Base-by-base conservation (phyloP, 53 echinoderm and acorn worm species). In the Paracentrotus lividus region DNA sequence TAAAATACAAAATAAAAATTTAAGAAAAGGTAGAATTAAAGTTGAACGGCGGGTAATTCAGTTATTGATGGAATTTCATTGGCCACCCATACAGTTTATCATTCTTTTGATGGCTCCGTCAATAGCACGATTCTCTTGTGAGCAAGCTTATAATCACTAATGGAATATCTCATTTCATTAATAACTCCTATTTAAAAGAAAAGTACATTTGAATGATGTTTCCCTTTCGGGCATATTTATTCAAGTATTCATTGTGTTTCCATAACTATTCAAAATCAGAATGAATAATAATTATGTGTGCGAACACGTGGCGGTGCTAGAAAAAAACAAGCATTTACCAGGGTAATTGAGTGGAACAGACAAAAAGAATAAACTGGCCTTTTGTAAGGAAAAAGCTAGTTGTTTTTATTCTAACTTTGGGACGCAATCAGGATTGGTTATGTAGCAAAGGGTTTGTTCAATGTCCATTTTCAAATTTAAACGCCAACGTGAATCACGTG, bases 81-180 rank as follows among this genome's bases (percentile, higher is more conserved):
- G 81, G 81, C 81, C 81, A 81, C 81, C 81, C 81, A 81, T 81
- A 27, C 44, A 81, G 81, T 42, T n/a, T 45, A n/a, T 45, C 9
- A 45, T 81, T 45, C 81, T 27, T 81, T 45, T 26, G 81, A 81
- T 45, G 10, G 8, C 42, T 81, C 81, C 9, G 81, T 32, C n/a
- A 24, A 10, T n/a, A 47, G 45, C 14, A 9, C 81, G 47, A 81
- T 81, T n/a, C 81, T 45, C 81, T 26, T 81, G 81, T 81, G 81
- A n/a, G 45, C 44, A 24, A 20, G n/a, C n/a, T n/a, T n/a, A n/a
- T n/a, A n/a, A n/a, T 81, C 44, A 47, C 45, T 26, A 45, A 81
- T 45, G 81, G 47, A 24, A 81, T 81, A 81, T 45, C 81, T 81
- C 23, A n/a, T 81, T 81, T 81, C 47, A 23, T 81, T 38, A 38